Conservation (phyloP, 1,140 invertebrate species). For the Drosophila teissieri region DNA sequence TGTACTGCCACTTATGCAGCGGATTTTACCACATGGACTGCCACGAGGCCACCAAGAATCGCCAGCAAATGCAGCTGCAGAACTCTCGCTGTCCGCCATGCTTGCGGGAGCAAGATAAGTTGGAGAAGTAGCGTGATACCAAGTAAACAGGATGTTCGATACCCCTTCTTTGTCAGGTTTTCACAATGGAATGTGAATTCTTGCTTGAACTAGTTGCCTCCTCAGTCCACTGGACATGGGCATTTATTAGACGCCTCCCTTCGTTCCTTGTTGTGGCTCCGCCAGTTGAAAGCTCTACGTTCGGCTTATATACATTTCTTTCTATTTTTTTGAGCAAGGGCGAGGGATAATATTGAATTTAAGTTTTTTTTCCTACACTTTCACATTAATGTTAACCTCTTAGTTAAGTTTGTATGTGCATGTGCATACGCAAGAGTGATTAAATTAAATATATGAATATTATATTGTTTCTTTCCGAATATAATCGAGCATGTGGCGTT, state of each 20-base stretch:
- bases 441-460: constrained; percentile 20
- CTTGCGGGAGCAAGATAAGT: constrained; percentile 7
- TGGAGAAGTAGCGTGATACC: not conserved
- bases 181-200: not conserved
- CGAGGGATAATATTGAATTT: not conserved
- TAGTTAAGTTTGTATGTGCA: constrained; percentile 15
- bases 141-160: constrained; percentile 2
- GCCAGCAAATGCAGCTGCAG: constrained; percentile 11
- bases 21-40: constrained; percentile 48
- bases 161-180: not conserved
- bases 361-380: not conserved
- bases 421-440: constrained; percentile 27
- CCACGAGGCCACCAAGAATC: constrained; percentile 38
- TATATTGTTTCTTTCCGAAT: not conserved
- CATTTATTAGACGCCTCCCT: constrained; percentile 13
- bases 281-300: not conserved
- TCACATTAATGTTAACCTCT: not conserved
- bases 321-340: not conserved
- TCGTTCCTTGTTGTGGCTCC: not conserved
- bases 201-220: not conserved
- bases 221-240: constrained; percentile 3
- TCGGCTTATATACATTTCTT: not conserved
- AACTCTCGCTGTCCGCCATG: constrained; percentile 46
- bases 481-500: too few relatives aligned
- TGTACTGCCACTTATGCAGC: constrained; percentile 38